A percentile compares a stretch with the other conserved stretches of the same genome.
These are phyloP conservation scores for Thermophis baileyi DNA, from an alignment of 2,113 vertebrate genomes.

Conservation along the genomic window DNA sequence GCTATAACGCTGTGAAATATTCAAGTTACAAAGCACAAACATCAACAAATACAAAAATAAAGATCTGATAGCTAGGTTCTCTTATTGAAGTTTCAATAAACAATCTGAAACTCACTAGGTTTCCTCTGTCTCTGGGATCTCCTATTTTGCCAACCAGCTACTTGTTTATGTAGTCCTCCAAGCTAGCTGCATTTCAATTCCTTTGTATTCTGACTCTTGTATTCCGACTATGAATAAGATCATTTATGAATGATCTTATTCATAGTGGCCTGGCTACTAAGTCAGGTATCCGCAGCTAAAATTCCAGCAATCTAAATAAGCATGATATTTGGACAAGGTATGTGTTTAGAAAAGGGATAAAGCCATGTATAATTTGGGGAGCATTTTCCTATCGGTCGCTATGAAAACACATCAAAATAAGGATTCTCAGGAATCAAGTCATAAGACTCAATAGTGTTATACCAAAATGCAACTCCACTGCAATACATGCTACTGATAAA, in stretches of 20 bases:
- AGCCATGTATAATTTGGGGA: neutral
- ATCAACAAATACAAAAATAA: neutral
- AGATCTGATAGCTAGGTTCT: neutral
- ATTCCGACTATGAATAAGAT: too few species aligned
- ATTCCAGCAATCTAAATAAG: neutral
- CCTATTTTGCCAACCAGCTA: neutral
- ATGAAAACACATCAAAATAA: neutral
- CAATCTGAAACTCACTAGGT: neutral
- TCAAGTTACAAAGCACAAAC: neutral
- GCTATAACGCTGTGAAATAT: neutral
- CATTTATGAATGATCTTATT: neutral
- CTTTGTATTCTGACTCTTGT: neutral
- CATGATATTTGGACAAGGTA: neutral
- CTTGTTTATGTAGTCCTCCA: neutral
- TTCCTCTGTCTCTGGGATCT: neutral
- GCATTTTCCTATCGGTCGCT: neutral
- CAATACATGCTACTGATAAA: neutral
- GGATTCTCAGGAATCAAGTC: neutral
- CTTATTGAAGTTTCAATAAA: neutral
- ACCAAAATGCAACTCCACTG: neutral
- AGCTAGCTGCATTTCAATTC: neutral
- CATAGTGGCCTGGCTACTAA: neutral
- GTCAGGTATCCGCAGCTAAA: neutral
- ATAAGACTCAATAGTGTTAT: neutral
- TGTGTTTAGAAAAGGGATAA: neutral